A percentile compares a stretch with the other conserved stretches of the same genome.
phyloP scores from a whole-genome alignment of 2,888 invertebrate genomes.

The Diabrotica balteata region DNA sequence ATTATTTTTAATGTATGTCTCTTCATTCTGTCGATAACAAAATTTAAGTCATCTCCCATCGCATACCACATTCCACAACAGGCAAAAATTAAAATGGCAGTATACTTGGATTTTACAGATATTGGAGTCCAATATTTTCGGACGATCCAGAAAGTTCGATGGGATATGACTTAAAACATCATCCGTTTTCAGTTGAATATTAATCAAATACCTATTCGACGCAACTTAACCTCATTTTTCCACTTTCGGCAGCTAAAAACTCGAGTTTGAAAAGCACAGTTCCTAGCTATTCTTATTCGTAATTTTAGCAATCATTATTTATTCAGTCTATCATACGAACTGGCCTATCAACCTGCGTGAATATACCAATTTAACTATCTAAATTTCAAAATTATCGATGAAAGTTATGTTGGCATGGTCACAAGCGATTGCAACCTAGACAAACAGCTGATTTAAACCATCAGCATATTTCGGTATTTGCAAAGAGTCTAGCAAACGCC shows the following conservation, averaged over 20 bases:
- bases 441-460: too few relatives aligned
- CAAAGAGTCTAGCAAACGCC: too few relatives aligned
- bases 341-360: conserved; percentile 24
- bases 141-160: too few relatives aligned
- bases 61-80: too few relatives aligned
- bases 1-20: too few relatives aligned
- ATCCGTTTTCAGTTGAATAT: not conserved
- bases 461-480: too few relatives aligned
- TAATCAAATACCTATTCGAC: conserved; percentile 1
- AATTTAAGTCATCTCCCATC: too few relatives aligned
- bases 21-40: too few relatives aligned
- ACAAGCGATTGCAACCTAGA: not conserved
- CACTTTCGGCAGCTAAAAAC: conserved; percentile 35
- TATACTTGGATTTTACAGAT: too few relatives aligned
- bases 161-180: too few relatives aligned
- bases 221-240: conserved; percentile 25
- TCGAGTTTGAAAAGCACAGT: conserved; percentile 35
- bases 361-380: conserved; percentile 25
- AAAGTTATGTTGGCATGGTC: conserved; percentile 10
- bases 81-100: too few relatives aligned
- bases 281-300: conserved; percentile 25
- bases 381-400: conserved; percentile 23
- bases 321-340: conserved; percentile 26
- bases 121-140: too few relatives aligned
- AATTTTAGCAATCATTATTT: conserved; percentile 17